phyloP scores from a whole-genome alignment of 2,797 vertebrate species.

The Gymnodraco acuticeps region DNA sequence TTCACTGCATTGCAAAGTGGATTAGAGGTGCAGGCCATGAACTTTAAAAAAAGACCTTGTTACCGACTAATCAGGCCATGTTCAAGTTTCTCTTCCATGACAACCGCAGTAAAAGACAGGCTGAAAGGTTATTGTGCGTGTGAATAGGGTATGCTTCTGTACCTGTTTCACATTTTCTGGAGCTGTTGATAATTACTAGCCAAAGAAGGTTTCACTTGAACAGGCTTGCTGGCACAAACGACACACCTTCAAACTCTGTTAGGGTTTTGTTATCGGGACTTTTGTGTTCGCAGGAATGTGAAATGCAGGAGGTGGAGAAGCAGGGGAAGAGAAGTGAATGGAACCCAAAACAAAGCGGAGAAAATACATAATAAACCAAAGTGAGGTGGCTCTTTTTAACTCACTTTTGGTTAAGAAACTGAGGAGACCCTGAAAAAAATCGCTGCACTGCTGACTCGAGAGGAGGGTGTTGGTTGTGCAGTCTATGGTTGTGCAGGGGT shows the following conservation, averaged over 20 bases:
- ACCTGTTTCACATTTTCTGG: constrained; percentile 58
- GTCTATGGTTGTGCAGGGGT: not conserved
- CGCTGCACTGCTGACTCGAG: constrained; percentile 28
- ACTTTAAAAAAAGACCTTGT: constrained; percentile 53
- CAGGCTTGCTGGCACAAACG: constrained; percentile 32
- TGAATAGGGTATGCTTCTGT: constrained; percentile 40
- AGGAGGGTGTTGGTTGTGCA: not conserved
- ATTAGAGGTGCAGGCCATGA: constrained; percentile 48
- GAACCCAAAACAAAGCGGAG: constrained; percentile 28
- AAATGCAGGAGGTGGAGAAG: constrained; percentile 12
- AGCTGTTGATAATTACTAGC: constrained; percentile 68
- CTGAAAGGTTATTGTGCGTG: constrained; percentile 34
- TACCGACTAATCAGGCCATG: constrained; percentile 61
- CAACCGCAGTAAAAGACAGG: constrained; percentile 43
- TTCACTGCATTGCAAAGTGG: constrained; percentile 43
- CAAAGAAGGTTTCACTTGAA: constrained; percentile 53
- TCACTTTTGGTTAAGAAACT: constrained; percentile 34
- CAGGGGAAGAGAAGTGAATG: constrained; percentile 11
- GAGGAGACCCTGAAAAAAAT: constrained; percentile 32
- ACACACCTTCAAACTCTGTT: constrained; percentile 52
- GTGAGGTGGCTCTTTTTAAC: constrained; percentile 9
- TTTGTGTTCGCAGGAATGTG: constrained; percentile 32
- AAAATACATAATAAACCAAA: constrained; percentile 25
- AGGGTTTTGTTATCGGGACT: constrained; percentile 33
- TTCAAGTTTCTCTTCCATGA: constrained; percentile 50